Percentiles rank a stretch among this genome's conserved stretches.
phyloP scores from a whole-genome alignment of 2,797 vertebrate genomes.

The Microctenopoma stevenorrisi region DNA sequence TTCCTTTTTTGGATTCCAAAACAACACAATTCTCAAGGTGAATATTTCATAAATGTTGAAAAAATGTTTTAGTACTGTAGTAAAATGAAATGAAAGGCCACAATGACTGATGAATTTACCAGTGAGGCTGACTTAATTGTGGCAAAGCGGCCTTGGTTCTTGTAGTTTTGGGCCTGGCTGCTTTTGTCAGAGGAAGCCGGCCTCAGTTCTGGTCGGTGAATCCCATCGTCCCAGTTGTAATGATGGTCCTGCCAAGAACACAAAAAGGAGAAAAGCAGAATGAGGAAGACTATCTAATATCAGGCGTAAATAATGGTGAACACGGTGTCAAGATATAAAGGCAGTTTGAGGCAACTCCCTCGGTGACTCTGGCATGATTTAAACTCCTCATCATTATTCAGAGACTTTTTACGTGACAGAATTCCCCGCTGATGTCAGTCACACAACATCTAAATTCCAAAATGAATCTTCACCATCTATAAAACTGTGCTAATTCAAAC shows the following conservation, averaged over 20 bases:
- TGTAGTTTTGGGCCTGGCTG: slow-evolving; percentile 93
- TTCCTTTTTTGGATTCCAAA: neutral
- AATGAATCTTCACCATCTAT: slow-evolving; percentile 33
- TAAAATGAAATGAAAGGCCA: neutral
- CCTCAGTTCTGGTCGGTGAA: slow-evolving; percentile 90
- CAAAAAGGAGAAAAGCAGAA: slow-evolving; percentile 2
- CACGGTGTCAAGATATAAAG: neutral
- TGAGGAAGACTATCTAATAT: slow-evolving; percentile 5
- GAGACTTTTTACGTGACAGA: slow-evolving; percentile 20
- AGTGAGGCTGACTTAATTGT: slow-evolving; percentile 99
- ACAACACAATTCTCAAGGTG: neutral
- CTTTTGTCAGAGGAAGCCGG: slow-evolving; percentile 91
- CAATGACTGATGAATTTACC: slow-evolving; percentile 81
- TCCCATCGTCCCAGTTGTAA: slow-evolving; percentile 95
- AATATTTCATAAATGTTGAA: slow-evolving; percentile 3
- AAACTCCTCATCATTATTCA: slow-evolving; percentile 8
- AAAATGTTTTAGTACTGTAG: neutral
- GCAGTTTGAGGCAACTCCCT: slow-evolving; percentile 1
- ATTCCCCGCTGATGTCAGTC: slow-evolving; percentile 23
- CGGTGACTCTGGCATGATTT: slow-evolving; percentile 6
- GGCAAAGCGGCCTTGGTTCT: slow-evolving; percentile 96
- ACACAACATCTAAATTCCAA: slow-evolving; percentile 8
- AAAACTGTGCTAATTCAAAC: slow-evolving; percentile 45
- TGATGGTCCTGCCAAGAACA: slow-evolving; percentile 91
- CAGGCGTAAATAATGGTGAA: neutral